Base-by-base conservation (phyloP, 2,888 invertebrate genomes). In the Sisyra terminalis region DNA sequence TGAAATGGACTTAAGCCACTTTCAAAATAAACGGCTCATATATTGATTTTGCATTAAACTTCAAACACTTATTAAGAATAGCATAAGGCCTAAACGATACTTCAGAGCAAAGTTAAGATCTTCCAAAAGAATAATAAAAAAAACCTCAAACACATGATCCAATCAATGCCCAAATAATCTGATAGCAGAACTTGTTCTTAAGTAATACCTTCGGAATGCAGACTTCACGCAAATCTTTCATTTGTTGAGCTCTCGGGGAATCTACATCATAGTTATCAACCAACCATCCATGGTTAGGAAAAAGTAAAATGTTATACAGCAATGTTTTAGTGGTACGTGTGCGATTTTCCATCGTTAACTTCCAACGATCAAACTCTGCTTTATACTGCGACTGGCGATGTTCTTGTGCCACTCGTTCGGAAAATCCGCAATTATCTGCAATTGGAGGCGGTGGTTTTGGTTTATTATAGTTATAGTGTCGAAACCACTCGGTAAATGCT, bases 241-340 rank as follows among this genome's bases (percentile, higher is more conserved):
- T 61, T 58, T 89, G 85, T 43, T 58, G 39, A 40, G 49, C 45
- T 1, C 64, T 58, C 50, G 77, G 73, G 7, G 65, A 67, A 30
- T 66, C 62, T 10, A 11, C 6, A 46, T 67, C 68, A 42, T 67
- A 65, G 13, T 67, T 61, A 57, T 90, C 90, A 36, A 76, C 72
- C 45, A 94, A 69, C 93, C 93, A 94, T 4, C 93, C 90, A 17
- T 78, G 83, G 51, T 87, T 83, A 3, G 90, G 87, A 57, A 94
- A 93, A 8, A 88, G 59, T 30, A 94, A 58, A 1, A 93, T 82
- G 61, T 92, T 90, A 60, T 83, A 88, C 6, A 94, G 66, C 41
- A 82, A 69, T 46, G 78, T 78, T 51, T 81, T 81, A 0, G 87
- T 81, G 44, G 75, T 79, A 65, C 74, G 69, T 1, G 84, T 78